Conservation (phyloP, 2,797 vertebrate species). For the Denticeps clupeoides region DNA sequence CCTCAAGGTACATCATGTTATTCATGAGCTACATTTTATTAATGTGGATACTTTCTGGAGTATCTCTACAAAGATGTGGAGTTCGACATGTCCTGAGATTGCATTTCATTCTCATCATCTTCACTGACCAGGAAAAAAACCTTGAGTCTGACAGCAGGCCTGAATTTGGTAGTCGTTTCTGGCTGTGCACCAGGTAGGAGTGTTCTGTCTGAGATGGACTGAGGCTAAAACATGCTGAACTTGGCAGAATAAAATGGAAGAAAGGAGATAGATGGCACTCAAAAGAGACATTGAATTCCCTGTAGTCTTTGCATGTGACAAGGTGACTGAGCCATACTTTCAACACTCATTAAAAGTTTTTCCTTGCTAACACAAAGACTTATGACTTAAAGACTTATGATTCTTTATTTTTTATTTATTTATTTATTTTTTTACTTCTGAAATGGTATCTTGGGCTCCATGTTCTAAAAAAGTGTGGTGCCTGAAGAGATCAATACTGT, state of each 20-base stretch:
- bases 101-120: no score
- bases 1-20: no score
- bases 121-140: no score
- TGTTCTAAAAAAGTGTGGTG: not conserved
- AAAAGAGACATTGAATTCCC: conserved; percentile 23
- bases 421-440: not conserved
- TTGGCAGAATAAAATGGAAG: conserved; percentile 2
- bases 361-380: conserved; percentile 26
- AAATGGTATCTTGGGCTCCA: conserved; percentile 10
- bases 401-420: not conserved
- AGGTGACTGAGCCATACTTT: conserved; percentile 45
- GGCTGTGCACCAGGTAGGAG: no score
- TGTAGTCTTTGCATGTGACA: conserved; percentile 41
- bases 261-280: conserved; percentile 19
- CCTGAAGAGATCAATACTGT: conserved; percentile 11
- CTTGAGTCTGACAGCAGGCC: no score
- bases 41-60: no score
- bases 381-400: conserved; percentile 7
- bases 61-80: no score
- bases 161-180: no score
- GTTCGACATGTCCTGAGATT: no score
- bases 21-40: no score
- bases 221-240: conserved; percentile 9
- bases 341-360: conserved; percentile 48
- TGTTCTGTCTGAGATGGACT: no score